Evolutionary conservation across 2,888 invertebrate species (phyloP).

Genomic region (Andrena chrysosceles): DNA sequence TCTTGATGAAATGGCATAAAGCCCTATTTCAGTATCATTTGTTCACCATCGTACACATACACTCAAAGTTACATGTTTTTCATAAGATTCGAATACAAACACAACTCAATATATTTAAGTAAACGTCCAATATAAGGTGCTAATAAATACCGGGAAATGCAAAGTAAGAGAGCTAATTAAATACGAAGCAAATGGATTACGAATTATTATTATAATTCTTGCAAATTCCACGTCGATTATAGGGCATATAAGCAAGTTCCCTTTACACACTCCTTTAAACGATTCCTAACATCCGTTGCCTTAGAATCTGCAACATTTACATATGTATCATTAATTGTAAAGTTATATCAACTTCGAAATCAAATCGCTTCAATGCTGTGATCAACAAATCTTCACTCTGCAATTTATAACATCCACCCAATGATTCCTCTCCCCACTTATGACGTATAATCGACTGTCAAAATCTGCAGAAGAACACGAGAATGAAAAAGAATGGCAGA

Average conservation of each 20-base stretch:
- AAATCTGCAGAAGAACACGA: background rate
- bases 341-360: background rate
- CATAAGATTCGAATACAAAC: background rate
- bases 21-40: no score
- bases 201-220: background rate
- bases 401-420: background rate
- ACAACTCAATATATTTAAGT: background rate
- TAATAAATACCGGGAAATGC: background rate
- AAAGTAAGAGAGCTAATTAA: background rate
- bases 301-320: background rate
- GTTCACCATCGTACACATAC: background rate
- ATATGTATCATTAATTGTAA: background rate
- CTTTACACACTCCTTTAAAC: background rate
- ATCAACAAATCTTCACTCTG: background rate
- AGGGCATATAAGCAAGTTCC: background rate
- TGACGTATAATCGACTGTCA: background rate
- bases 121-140: constrained; percentile 5
- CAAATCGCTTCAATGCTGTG: background rate
- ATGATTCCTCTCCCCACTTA: background rate
- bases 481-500: background rate
- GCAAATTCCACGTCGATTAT: background rate
- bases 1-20: no score
- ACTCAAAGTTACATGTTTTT: background rate
- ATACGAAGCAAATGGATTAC: background rate
- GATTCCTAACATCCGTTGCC: background rate